Base-by-base conservation (phyloP, 2,797 vertebrate species). In the Micrastur ruficollis region DNA sequence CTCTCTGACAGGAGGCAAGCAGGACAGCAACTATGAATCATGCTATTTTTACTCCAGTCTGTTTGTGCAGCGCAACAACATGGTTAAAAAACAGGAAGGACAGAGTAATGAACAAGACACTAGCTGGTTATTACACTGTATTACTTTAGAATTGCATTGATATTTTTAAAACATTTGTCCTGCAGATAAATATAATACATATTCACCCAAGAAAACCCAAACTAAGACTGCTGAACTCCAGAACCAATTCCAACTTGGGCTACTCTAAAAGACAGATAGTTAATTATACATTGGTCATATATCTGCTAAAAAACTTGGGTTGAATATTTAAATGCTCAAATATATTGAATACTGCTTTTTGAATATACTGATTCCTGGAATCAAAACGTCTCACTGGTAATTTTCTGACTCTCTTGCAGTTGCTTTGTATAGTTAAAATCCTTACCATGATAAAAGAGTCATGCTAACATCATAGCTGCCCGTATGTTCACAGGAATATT, bases 11-110 rank as follows among this genome's bases (percentile, higher is more conserved):
- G 78, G 59, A 85, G 83, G 49, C 32, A 21, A 82, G 53, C 91
- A 95, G 74, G 40, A 73, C 59, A 82, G 23, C 76, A 80, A 5
- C 63, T 80, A 67, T 87, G 81, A 78, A 85, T 96, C 89, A 91
- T 27, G 15, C 18, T 86, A 31, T 40, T 79, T 86, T 79, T 76
- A 73, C 82, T 96, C 27, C 34, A 36, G 47, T 66, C 31, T 97
- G 59, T 76, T 90, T 95, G 56, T 80, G 42, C 40, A 87, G 40
- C 78, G 74, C 81, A 93, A 3, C 79, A 85, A 0, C 27, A 40
- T 18, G n/a, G 62, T 61, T 76, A 74, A 79, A 63, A 80, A 97
- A 56, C 92, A 95, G 81, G 93, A 94, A 96, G 95, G 91, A 76
- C 12, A 25, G n/a, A 85, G 63, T 32, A 71, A 80, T 46, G 52